Base-by-base conservation (phyloP, 2,797 vertebrate genomes). In the Sciaenops ocellatus region DNA sequence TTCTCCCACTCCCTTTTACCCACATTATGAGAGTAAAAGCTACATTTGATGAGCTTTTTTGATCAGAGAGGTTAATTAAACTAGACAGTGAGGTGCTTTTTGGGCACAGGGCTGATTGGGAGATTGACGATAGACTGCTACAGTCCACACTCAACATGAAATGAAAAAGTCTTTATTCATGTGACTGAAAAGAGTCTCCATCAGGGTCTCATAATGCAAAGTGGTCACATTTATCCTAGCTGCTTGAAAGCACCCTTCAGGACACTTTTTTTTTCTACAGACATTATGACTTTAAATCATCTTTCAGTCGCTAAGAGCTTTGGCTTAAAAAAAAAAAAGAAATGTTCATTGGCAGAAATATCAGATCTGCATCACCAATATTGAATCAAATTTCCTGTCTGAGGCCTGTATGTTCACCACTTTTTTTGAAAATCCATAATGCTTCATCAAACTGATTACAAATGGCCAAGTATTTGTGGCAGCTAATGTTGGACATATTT, bases 51-150 rank as follows among this genome's bases (percentile, higher is more conserved):
- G 54, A 73, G 79, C 22, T 69, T 41, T 42, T 76, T 73, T 81
- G 42, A 80, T 77, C 54, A 12, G 42, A 17, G 56, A 72, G 60
- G 74, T 78, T 76, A 83, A 87, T 86, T 79, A 67, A 79, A 68
- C 11, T 30, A 52, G 60, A 74, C 56, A 61, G 50, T 12, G 57
- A 76, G 59, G 69, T 9, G 64, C 16, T 76, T 75, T 79, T 68
- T 69, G 55, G 61, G 64, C 38, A 44, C 26, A 44, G 63, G 18
- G 28, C 74, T 78, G 73, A 84, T 78, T 52, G 44, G 13, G 22
- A 61, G 47, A 79, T 65, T 34, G 16, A 76, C 0, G 24, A 38
- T 12, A 38, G 26, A 73, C 56, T 4, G 44, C 73, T 73, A 47
- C 72, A 70, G 38, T 44, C 52, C 30, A 60, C 22, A 68, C 51